Evolutionary conservation across 2,113 vertebrate genomes (phyloP).

Genomic region (Neotoma lepida): DNA sequence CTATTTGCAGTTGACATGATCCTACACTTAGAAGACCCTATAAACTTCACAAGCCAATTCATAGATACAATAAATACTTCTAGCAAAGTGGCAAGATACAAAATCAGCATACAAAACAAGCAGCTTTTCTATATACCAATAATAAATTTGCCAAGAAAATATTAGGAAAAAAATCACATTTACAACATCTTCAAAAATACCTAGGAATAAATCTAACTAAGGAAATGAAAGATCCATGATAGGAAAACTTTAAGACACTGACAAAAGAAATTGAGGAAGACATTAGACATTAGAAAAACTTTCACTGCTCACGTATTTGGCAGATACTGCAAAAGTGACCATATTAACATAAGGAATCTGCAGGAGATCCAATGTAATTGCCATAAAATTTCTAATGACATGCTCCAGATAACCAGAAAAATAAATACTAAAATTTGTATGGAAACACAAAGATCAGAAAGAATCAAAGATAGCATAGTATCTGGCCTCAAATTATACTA

Average conservation of each 20-base stretch:
- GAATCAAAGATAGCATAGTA: not conserved
- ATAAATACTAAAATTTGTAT: not conserved
- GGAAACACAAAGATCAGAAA: not conserved
- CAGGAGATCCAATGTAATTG: not conserved
- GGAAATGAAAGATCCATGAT: not conserved
- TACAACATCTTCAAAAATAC: not conserved
- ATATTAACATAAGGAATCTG: not conserved
- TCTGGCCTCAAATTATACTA: not conserved
- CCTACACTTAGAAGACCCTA: not conserved
- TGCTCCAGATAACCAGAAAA: not conserved
- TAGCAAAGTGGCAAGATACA: not conserved
- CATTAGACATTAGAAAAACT: not conserved
- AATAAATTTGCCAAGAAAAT: not conserved
- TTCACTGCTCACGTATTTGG: not conserved
- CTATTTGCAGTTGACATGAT: not conserved
- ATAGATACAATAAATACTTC: not conserved
- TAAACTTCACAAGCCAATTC: not conserved
- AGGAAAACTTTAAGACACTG: not conserved
- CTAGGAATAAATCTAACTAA: not conserved
- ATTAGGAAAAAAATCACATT: not conserved
- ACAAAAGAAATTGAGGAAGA: not conserved
- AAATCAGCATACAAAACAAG: not conserved
- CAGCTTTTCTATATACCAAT: not conserved
- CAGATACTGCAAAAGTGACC: not conserved
- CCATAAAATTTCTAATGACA: not conserved